Percentiles rank a stretch among this genome's conserved stretches.
These are phyloP conservation scores for Hippoglossus hippoglossus DNA, from an alignment of 2,797 vertebrate species.

Conservation along the genomic window DNA sequence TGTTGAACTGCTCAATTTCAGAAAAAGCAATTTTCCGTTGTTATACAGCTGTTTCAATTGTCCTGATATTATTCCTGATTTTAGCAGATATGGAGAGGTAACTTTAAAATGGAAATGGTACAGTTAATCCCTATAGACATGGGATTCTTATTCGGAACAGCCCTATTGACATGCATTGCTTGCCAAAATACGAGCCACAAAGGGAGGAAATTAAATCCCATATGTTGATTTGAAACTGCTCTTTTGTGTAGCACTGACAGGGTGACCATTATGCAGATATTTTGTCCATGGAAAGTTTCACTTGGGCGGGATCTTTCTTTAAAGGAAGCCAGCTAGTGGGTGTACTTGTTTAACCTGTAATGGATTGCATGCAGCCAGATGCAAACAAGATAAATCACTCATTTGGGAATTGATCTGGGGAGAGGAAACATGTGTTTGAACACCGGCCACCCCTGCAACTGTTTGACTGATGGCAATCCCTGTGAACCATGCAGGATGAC, in stretches of 20 bases:
- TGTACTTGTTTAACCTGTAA: conserved; percentile 64
- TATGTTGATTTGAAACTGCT: conserved; percentile 37
- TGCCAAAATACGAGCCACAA: neutral
- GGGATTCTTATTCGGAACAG: neutral
- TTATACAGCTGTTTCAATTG: neutral
- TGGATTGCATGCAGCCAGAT: conserved; percentile 26
- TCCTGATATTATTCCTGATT: conserved; percentile 6
- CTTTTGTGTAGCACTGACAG: conserved; percentile 34
- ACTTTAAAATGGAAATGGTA: neutral
- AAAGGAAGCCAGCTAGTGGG: conserved; percentile 40
- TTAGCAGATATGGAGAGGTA: conserved; percentile 11
- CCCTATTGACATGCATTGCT: neutral
- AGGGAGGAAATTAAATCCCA: conserved; percentile 18
- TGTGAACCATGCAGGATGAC: conserved; percentile 79
- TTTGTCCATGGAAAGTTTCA: conserved; percentile 36
- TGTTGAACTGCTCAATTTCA: neutral
- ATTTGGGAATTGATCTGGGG: conserved; percentile 19
- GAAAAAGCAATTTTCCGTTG: neutral
- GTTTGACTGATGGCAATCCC: conserved; percentile 51
- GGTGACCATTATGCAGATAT: conserved; percentile 42
- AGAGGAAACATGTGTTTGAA: conserved; percentile 67
- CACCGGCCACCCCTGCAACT: conserved; percentile 53
- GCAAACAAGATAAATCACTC: conserved; percentile 1
- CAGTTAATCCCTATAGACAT: neutral
- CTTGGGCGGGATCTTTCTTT: conserved; percentile 48